Conservation (phyloP, 2,888 invertebrate species). For the Onchidella celtica region DNA sequence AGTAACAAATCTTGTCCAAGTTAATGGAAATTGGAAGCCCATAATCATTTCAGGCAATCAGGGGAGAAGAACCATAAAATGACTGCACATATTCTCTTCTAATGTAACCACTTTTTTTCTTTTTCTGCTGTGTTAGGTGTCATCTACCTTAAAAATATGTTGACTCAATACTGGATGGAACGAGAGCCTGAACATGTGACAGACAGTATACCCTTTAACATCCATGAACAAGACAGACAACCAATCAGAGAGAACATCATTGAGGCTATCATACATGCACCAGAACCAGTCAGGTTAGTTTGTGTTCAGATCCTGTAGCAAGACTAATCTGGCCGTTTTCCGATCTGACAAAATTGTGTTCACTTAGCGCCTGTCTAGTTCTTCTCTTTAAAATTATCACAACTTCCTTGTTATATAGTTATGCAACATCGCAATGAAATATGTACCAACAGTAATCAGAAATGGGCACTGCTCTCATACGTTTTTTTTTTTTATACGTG, state of each 20-base stretch:
- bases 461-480: too few relatives aligned
- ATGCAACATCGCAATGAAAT: too few relatives aligned
- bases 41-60: too few relatives aligned
- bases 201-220: slow-evolving; percentile 85
- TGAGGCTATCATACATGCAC: slow-evolving; percentile 92
- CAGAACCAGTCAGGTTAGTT: slow-evolving; percentile 87
- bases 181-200: slow-evolving; percentile 74
- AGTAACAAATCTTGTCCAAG: too few relatives aligned
- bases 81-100: not conserved
- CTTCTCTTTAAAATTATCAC: too few relatives aligned
- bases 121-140: slow-evolving; percentile 83
- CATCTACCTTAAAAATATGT: slow-evolving; percentile 96
- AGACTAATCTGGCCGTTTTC: not conserved
- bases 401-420: too few relatives aligned
- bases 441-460: too few relatives aligned
- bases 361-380: too few relatives aligned
- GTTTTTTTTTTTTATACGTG: too few relatives aligned
- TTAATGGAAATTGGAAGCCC: too few relatives aligned
- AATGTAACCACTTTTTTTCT: not conserved
- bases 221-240: slow-evolving; percentile 97
- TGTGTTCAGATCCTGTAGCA: not conserved
- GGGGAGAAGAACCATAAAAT: too few relatives aligned
- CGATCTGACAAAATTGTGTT: not conserved
- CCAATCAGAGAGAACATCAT: slow-evolving; percentile 95
- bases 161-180: slow-evolving; percentile 91